Base-by-base conservation (phyloP, 2,888 invertebrate genomes). In the Gisinianus flammeolus region DNA sequence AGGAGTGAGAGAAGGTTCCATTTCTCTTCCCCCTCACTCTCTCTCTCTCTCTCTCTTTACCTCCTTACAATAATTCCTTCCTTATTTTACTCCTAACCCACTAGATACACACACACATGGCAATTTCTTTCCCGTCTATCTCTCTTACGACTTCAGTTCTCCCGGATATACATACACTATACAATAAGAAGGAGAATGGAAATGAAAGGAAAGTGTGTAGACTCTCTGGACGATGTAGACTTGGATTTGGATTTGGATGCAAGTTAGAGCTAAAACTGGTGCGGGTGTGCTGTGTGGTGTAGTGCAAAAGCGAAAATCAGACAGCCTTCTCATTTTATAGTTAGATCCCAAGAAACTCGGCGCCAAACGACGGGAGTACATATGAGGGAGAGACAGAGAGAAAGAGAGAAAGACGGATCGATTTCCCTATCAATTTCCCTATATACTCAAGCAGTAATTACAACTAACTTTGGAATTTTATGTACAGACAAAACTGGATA, bases 401-500 rank as follows among this genome's bases (percentile, higher is more conserved):
- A 69, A 28, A 71, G 70, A 71, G 44, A 44, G 64, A 71, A 64
- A 52, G 56, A 66, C 56, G 35, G 71, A 30, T 72, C 66, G 44
- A 70, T 44, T 44, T 44, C 16, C 28, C 35, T 58, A 76, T 33
- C 70, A 68, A 70, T 70, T 52, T 71, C 44, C 70, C 54, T 33
- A n/a, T 24, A 24, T 54, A 26, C 70, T 28, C 52, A 66, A 44
- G 72, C 56, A 78, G 74, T 79, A 77, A 75, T 78, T 70, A 69
- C 68, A 77, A 78, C 77, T 64, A 77, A 74, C 79, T 79, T 71
- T 77, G 75, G 52, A 72, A 64, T 76, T n/a, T 76, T 76, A 79
- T 76, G 78, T 76, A 77, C 77, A 77, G 79, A 79, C 33, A 68
- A 68, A 78, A 64, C 76, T 75, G 76, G 77, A 75, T 72, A 76